Base-by-base conservation (phyloP, 2,888 invertebrate genomes). In the Branchipolynoe longqiensis region DNA sequence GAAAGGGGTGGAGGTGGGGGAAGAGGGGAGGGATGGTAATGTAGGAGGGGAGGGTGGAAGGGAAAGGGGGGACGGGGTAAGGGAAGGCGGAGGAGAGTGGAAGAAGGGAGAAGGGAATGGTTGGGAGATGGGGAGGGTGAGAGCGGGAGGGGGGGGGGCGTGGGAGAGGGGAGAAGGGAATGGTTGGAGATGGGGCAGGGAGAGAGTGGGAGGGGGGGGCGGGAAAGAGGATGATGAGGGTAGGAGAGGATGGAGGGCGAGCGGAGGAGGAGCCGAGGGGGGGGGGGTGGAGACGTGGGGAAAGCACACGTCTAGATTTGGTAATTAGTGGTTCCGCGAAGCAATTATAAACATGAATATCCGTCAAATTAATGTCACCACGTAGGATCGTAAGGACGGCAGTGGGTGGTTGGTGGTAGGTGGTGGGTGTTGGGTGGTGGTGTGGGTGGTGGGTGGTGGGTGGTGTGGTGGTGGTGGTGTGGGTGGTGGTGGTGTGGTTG, bases 271-370 rank as follows among this genome's bases (percentile, higher is more conserved):
- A n/a, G 69, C 14, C 36, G 69, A 36, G 69, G 69, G 33, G 2
- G 36, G 38, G 38, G 38, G 36, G 33, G n/a, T 1, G 14, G 69
- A 38, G 69, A 38, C 0, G 36, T 18, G 2, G 18, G 36, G 36
- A 36, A 69, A 69, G 33, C 38, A 69, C 69, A 69, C 12, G 14
- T 69, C 69, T 38, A 38, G 36, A 69, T 69, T 69, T 69, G 14
- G 36, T 69, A 69, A 69, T 69, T 69, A 69, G 69, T 69, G 69
- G 33, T 69, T 69, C 69, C 69, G 22, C n/a, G 33, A 69, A 69
- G 12, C 36, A 69, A 33, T 69, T 69, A 69, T 38, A 14, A n/a
- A 33, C 69, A 22, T 69, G 69, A 38, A 25, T 48, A 48, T 48
- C 48, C 8, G 48, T 18, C 48, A 18, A 48, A 48, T 48, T 48